phyloP scores from a whole-genome alignment of 2,113 vertebrate genomes.

The Dicentrarchus labrax region DNA sequence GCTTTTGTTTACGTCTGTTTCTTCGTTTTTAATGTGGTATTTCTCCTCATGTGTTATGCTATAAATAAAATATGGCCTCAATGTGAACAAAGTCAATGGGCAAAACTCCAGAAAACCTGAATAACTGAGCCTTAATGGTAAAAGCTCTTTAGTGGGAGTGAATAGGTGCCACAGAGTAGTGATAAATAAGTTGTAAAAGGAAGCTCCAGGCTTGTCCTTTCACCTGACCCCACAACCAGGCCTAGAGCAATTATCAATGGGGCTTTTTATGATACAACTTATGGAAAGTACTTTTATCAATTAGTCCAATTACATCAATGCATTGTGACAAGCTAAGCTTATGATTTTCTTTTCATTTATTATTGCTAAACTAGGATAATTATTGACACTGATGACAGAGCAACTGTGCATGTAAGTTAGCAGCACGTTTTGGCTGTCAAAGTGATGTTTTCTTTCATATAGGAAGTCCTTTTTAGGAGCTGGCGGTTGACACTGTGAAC shows the following conservation, averaged over 20 bases:
- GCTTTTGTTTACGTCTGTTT: slow-evolving; percentile 23
- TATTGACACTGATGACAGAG: background rate
- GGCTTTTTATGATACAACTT: background rate
- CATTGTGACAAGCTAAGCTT: background rate
- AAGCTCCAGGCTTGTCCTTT: slow-evolving; percentile 16
- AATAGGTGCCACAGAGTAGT: slow-evolving; percentile 15
- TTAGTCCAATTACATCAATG: background rate
- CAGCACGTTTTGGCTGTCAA: background rate
- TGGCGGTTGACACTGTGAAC: no score
- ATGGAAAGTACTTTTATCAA: background rate
- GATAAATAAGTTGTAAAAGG: slow-evolving; percentile 36
- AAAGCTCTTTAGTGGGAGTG: slow-evolving; percentile 9
- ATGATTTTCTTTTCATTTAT: background rate
- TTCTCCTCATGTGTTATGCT: background rate
- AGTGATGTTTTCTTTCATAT: background rate
- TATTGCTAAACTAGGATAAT: background rate
- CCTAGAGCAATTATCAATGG: slow-evolving; percentile 23
- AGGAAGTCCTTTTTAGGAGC: background rate
- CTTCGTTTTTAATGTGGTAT: slow-evolving; percentile 19
- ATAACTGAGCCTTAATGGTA: slow-evolving; percentile 19
- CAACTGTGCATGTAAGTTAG: background rate
- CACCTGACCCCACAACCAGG: slow-evolving; percentile 23
- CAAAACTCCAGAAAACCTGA: slow-evolving; percentile 26
- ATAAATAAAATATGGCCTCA: background rate
- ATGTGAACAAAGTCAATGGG: slow-evolving; percentile 2